Conservation (phyloP, 23 tunicate genomes). For the Halocynthia roretzi region DNA sequence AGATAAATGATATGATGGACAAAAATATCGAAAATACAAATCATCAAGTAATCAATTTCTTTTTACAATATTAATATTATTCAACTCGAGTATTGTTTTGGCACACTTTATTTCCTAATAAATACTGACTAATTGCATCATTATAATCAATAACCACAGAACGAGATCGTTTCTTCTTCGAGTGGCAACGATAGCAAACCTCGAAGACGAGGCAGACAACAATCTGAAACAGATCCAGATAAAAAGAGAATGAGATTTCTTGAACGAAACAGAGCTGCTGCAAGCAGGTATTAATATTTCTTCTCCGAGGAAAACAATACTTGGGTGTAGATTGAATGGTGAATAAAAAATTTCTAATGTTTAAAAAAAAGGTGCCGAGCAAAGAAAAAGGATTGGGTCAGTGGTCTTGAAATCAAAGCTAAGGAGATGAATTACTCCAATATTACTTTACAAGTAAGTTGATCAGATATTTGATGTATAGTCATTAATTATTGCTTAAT, state of each 20-base stretch:
- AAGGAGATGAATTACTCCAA: conserved; percentile 61
- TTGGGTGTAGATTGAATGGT: not conserved
- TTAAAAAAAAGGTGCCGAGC: conserved; percentile 50
- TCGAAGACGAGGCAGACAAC: conserved; percentile 54
- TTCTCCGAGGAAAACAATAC: not conserved
- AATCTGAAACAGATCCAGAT: conserved; percentile 78
- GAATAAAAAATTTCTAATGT: not conserved
- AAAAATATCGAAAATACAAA: no score
- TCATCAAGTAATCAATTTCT: no score
- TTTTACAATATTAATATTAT: no score
- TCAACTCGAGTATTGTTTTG: no score
- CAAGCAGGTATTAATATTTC: conserved; percentile 51
- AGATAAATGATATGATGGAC: no score
- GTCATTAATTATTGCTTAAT: not conserved
- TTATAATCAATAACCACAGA: not conserved
- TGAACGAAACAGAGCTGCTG: conserved; percentile 92
- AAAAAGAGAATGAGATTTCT: conserved; percentile 73
- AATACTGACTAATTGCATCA: no score
- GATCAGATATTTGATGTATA: not conserved
- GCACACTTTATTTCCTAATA: no score
- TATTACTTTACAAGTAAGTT: conserved; percentile 58
- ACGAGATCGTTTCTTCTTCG: conserved; percentile 22
- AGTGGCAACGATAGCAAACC: conserved; percentile 11
- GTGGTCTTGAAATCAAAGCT: conserved; percentile 77
- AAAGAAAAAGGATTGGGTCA: conserved; percentile 88